Percentiles rank a stretch among this genome's conserved stretches.
Conservation (phyloP, 2,113 vertebrate species). For the cattle (Bos taurus) region DNA sequence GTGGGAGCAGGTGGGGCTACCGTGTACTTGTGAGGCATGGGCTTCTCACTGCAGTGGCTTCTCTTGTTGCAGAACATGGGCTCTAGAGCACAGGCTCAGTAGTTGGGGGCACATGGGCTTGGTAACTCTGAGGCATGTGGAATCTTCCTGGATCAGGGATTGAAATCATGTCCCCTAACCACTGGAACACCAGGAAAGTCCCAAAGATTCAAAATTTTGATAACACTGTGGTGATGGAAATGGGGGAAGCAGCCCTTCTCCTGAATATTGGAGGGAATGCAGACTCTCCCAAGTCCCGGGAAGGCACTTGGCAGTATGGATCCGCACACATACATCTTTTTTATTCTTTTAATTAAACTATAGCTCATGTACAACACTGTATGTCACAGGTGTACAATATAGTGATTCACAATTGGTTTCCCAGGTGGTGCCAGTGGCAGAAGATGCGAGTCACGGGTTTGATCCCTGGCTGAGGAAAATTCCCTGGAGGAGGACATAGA, state of each 20-base stretch:
- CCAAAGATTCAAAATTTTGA: background rate
- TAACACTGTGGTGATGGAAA: background rate
- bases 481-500: background rate
- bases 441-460: accelerated
- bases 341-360: background rate
- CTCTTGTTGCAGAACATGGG: background rate
- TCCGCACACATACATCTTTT: background rate
- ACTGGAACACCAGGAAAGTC: background rate
- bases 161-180: background rate
- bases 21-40: background rate
- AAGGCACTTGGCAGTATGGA: background rate
- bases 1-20: background rate
- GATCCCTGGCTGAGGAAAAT: background rate
- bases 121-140: background rate
- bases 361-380: background rate
- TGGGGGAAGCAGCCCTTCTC: background rate
- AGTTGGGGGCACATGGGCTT: background rate
- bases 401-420: background rate
- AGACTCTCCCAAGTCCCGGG: background rate
- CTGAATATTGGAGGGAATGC: too few species aligned
- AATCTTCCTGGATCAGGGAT: background rate
- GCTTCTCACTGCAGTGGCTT: background rate
- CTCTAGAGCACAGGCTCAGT: background rate
- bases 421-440: background rate
- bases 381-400: background rate